Evolutionary conservation across 1,140 invertebrate species (phyloP).

Genomic region (Camponotus pennsylvanicus): DNA sequence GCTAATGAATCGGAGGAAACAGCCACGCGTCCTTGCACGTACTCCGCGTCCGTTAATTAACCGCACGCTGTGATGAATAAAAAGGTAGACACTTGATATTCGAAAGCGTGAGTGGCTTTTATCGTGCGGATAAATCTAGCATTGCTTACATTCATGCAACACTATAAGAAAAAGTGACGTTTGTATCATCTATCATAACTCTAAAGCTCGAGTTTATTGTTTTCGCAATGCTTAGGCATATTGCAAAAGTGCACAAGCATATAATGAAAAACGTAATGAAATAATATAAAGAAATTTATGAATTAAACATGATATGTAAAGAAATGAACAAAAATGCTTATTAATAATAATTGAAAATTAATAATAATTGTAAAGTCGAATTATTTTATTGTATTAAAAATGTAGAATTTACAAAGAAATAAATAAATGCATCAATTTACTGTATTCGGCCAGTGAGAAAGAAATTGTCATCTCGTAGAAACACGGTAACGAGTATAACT

Average conservation of each 20-base stretch:
- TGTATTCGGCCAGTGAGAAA: too few species aligned
- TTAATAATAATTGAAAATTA: too few species aligned
- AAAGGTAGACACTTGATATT: constrained; percentile 28
- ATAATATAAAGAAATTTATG: too few species aligned
- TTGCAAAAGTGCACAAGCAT: background rate
- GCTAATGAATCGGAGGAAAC: constrained; percentile 35
- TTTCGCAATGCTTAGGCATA: constrained; percentile 7
- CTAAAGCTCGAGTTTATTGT: constrained; percentile 22
- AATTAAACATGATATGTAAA: too few species aligned
- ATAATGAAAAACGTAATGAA: background rate
- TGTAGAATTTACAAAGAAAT: too few species aligned
- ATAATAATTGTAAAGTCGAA: too few species aligned
- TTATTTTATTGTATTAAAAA: too few species aligned
- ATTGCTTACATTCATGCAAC: constrained; percentile 22
- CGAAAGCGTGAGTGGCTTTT: background rate
- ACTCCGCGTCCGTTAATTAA: constrained; percentile 36
- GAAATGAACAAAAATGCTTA: too few species aligned
- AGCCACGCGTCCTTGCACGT: background rate
- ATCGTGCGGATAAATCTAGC: background rate
- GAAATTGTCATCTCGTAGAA: too few species aligned
- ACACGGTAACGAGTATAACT: too few species aligned
- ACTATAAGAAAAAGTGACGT: background rate
- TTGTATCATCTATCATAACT: background rate
- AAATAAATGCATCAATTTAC: too few species aligned
- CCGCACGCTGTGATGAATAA: background rate